These are phyloP conservation scores for Sussaba pulchella DNA, from an alignment of 2,888 invertebrate species.

Conservation along the genomic window DNA sequence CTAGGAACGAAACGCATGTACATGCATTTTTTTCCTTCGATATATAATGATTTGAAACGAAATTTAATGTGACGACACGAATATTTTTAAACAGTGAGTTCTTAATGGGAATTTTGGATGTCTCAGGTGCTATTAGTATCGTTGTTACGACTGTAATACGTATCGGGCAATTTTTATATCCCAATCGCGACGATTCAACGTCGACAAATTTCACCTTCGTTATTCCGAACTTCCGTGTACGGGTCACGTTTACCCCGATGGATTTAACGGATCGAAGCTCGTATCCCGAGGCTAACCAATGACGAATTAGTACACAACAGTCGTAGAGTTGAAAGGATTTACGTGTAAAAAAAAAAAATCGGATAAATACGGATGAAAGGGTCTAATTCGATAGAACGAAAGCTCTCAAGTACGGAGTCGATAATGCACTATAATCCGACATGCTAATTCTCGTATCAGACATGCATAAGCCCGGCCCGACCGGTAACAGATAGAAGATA, in stretches of 20 bases:
- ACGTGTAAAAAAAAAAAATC: background rate
- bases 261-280: conserved; percentile 1
- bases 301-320: background rate
- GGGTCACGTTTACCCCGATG: background rate
- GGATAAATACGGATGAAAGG: conserved; percentile 1
- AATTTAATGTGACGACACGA: too few relatives aligned
- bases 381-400: conserved; percentile 25
- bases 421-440: conserved; percentile 23
- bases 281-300: background rate
- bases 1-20: too few relatives aligned
- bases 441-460: conserved; percentile 21
- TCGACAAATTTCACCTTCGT: background rate
- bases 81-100: too few relatives aligned
- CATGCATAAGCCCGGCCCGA: conserved; percentile 8
- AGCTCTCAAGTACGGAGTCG: conserved; percentile 6
- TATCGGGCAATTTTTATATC: background rate
- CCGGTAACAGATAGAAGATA: background rate
- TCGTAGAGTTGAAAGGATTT: background rate
- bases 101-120: background rate
- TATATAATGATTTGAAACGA: too few relatives aligned
- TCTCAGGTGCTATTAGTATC: background rate
- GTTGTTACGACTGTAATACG: background rate
- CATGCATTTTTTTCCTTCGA: too few relatives aligned
- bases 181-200: background rate
- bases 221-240: background rate